Percentiles rank a stretch among this genome's conserved stretches.
These are phyloP conservation scores for Megalurothrips usitatus DNA, from an alignment of 2,888 invertebrate species.

Conservation along the genomic window DNA sequence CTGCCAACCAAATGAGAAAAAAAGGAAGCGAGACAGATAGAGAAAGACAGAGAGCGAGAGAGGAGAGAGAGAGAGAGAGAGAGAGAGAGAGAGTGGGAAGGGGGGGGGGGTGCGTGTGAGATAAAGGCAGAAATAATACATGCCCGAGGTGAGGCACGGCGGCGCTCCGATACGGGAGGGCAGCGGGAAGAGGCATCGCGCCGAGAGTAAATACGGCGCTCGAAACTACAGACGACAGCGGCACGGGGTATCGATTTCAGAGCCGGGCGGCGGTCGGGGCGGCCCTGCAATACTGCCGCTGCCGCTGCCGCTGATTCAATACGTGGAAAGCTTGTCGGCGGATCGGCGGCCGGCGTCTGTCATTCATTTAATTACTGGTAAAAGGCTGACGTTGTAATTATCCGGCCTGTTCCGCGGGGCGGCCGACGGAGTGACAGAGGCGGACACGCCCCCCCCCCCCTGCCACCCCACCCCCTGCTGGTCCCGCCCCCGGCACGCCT, in stretches of 20 bases:
- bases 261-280: no score
- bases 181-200: not conserved
- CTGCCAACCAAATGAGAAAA: not conserved
- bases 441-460: not conserved
- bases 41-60: not conserved
- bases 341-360: no score
- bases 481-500: no score
- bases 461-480: not conserved
- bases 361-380: not conserved
- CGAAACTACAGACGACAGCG: no score
- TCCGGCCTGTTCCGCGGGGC: not conserved
- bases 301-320: no score
- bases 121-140: not conserved
- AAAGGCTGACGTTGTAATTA: constrained; percentile 1
- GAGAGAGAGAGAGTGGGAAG: no score
- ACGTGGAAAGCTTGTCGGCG: no score
- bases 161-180: not conserved
- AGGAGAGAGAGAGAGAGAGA: no score
- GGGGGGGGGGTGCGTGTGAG: not conserved
- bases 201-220: no score
- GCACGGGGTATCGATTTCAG: no score
- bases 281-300: no score
- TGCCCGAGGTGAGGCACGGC: not conserved
- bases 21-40: not conserved
- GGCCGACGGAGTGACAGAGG: not conserved